phyloP scores from a whole-genome alignment of 2,797 vertebrate species.

The Silurus aristotelis region DNA sequence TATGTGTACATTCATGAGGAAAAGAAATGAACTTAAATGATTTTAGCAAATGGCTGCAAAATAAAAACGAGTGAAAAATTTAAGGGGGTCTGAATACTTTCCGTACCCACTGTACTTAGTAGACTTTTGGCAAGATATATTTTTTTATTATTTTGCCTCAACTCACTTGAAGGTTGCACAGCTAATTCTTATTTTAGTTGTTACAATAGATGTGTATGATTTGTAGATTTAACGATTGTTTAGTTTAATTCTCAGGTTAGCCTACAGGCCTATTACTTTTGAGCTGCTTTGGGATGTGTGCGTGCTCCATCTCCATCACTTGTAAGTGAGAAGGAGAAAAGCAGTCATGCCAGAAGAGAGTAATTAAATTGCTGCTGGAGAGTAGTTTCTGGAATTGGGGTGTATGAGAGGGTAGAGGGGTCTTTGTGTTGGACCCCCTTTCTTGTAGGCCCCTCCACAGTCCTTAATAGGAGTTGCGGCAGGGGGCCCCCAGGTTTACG shows the following conservation, averaged over 20 bases:
- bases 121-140: too few relatives aligned
- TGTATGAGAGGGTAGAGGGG: constrained; percentile 22
- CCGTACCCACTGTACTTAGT: too few relatives aligned
- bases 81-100: too few relatives aligned
- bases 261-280: not conserved
- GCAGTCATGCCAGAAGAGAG: constrained; percentile 28
- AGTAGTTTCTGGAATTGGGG: not conserved
- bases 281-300: not conserved
- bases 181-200: not conserved
- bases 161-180: not conserved
- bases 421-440: constrained; percentile 48
- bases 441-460: constrained; percentile 50
- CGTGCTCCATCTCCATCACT: constrained; percentile 8
- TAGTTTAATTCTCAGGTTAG: not conserved
- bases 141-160: not conserved
- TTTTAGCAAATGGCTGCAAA: too few relatives aligned
- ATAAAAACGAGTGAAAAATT: too few relatives aligned
- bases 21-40: too few relatives aligned
- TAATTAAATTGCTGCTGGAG: constrained; percentile 40
- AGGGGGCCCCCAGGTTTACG: constrained; percentile 46
- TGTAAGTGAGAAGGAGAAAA: constrained; percentile 40
- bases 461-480: constrained; percentile 56
- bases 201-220: not conserved
- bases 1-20: too few relatives aligned
- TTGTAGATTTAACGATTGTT: not conserved